Base-by-base conservation (phyloP, 1,140 invertebrate genomes). In the Drosophila bifasciata region DNA sequence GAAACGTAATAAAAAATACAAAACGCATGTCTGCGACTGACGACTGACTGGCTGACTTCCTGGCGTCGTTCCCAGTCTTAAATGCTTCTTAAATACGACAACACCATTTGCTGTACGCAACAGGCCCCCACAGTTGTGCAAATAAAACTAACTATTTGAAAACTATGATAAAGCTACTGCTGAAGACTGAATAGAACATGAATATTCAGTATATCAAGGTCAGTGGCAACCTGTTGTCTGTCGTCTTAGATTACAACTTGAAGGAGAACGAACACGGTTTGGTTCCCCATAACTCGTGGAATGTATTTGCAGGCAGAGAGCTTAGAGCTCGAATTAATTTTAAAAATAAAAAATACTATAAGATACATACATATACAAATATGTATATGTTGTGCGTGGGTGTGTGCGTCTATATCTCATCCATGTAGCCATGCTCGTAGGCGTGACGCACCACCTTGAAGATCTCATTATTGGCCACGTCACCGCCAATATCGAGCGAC, bases 371-470 rank as follows among this genome's bases (percentile, higher is more conserved):
- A n/a, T n/a, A 21, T 55, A 45, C 11, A 44, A 23, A 44, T 56
- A 15, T 21, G 36, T 8, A n/a, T n/a, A n/a, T 1, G 19, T 11
- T 19, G 16, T 13, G 11, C 4, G 16, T 16, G 7, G 19, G 9
- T 6, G 16, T 16, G 7, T 28, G 9, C 9, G 23, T 16, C 49
- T 71, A 72, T 60, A 85, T 85, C 46, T 56, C 74, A 49, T 91
- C 84, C 84, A 91, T 80, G 45, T 91, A 91, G 21, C 90, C 90
- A 8, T 90, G 79, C 45, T 91, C 59, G 56, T 63, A 77, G 25
- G 79, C 76, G 45, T 89, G 89, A 7, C 77, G 61, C 36, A 91
- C 8, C 0, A 76, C 52, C 15, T 55, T 73, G 17, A 90, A 69
- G 25, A 91, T 76, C 41, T 71, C 56, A 16, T 64, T 57, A 66